These are phyloP conservation scores for Buathra laborator DNA, from an alignment of 2,888 invertebrate species.

Conservation along the genomic window DNA sequence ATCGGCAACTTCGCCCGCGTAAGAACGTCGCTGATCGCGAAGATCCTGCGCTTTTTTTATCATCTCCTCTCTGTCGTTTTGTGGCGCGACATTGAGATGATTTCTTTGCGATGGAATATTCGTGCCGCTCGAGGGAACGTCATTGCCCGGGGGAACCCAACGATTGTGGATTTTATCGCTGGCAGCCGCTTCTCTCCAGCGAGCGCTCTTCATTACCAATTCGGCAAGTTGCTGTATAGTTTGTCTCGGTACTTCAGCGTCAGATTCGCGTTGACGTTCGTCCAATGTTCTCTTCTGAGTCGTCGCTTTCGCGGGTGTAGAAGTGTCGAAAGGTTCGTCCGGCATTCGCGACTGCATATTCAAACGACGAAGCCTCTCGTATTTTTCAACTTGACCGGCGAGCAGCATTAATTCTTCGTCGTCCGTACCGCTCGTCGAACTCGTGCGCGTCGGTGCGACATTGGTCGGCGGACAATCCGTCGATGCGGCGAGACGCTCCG, in stretches of 20 bases:
- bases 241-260: conserved; percentile 74
- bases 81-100: neutral
- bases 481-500: conserved; percentile 75
- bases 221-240: conserved; percentile 82
- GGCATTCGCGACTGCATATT: conserved; percentile 65
- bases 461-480: conserved; percentile 18
- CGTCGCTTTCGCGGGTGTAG: conserved; percentile 80
- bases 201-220: conserved; percentile 82
- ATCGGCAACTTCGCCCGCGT: conserved; percentile 64
- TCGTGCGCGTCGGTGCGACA: conserved; percentile 65
- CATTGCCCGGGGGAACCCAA: conserved; percentile 13
- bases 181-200: conserved; percentile 79
- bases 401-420: conserved; percentile 69
- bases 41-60: neutral
- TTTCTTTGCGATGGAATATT: conserved; percentile 40
- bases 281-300: conserved; percentile 21
- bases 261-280: conserved; percentile 18
- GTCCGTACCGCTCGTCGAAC: conserved; percentile 49
- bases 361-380: conserved; percentile 77
- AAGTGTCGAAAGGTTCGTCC: conserved; percentile 78
- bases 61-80: neutral
- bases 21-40: conserved; percentile 25
- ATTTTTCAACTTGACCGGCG: conserved; percentile 80
- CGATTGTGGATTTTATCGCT: conserved; percentile 53
- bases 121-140: conserved; percentile 42